Evolutionary conservation across 2,797 vertebrate species (phyloP).

Genomic region (Ptychobarbus kaznakovi): DNA sequence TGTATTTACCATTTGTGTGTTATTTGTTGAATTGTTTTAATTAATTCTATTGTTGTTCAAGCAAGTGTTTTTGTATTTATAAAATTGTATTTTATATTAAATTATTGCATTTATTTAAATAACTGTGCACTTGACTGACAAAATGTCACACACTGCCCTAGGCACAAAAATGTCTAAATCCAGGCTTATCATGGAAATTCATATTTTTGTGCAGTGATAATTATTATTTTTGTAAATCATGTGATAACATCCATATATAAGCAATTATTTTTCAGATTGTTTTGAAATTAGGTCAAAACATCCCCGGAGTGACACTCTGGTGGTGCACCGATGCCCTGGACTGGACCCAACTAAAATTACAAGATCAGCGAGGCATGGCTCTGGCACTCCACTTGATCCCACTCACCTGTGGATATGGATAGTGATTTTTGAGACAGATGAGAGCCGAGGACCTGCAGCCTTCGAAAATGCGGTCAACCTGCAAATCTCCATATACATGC

Average conservation of each 20-base stretch:
- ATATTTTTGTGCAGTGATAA: background rate
- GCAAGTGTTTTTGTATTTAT: background rate
- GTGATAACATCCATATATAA: background rate
- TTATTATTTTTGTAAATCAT: background rate
- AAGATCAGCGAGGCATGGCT: background rate
- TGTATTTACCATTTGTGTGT: background rate
- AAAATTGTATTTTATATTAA: background rate
- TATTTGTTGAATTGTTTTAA: background rate
- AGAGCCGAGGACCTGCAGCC: background rate
- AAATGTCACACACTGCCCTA: background rate
- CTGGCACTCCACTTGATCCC: background rate
- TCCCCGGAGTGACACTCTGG: background rate
- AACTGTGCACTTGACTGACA: background rate
- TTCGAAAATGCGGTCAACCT: slow-evolving; percentile 10
- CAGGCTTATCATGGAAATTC: background rate
- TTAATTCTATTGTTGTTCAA: background rate
- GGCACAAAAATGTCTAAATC: background rate
- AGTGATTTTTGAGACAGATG: slow-evolving; percentile 26
- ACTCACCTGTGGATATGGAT: slow-evolving; percentile 7
- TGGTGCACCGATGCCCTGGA: background rate
- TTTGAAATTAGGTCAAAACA: background rate
- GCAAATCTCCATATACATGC: slow-evolving; percentile 17
- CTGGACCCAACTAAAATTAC: background rate
- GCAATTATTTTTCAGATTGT: background rate
- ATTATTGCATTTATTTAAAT: background rate